Percentiles rank a stretch among this genome's conserved stretches.
phyloP scores from a whole-genome alignment of 2,113 vertebrate species.

The Myrmecophaga tridactyla region DNA sequence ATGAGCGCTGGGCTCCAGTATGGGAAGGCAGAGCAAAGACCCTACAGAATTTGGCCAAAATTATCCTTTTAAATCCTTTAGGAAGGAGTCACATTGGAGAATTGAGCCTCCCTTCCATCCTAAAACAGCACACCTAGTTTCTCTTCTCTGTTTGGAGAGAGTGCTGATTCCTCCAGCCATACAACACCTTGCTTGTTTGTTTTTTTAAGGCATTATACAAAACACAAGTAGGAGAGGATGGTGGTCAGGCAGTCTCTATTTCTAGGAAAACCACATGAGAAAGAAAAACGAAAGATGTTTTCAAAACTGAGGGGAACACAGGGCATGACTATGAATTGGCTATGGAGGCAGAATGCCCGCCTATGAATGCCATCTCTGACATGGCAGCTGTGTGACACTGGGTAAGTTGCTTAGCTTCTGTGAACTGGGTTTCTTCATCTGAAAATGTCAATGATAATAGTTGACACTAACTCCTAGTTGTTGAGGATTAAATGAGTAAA shows the following conservation, averaged over 20 bases:
- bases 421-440: background rate
- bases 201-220: background rate
- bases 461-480: background rate
- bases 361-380: background rate
- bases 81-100: background rate
- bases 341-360: background rate
- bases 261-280: background rate
- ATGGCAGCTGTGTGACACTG: background rate
- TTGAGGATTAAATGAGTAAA: background rate
- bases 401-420: background rate
- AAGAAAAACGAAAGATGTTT: background rate
- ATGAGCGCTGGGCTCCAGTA: background rate
- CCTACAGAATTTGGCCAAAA: background rate
- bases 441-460: background rate
- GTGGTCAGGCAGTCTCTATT: background rate
- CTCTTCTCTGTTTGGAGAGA: background rate
- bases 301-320: background rate
- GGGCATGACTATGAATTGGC: background rate
- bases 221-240: background rate
- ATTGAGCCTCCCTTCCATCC: rapidly evolving
- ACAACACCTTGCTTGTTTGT: background rate
- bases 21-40: background rate
- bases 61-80: background rate
- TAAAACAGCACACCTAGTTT: background rate
- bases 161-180: background rate